These are phyloP conservation scores for Triplophysa yarkandensis DNA, from an alignment of 2,797 vertebrate species.

Conservation along the genomic window DNA sequence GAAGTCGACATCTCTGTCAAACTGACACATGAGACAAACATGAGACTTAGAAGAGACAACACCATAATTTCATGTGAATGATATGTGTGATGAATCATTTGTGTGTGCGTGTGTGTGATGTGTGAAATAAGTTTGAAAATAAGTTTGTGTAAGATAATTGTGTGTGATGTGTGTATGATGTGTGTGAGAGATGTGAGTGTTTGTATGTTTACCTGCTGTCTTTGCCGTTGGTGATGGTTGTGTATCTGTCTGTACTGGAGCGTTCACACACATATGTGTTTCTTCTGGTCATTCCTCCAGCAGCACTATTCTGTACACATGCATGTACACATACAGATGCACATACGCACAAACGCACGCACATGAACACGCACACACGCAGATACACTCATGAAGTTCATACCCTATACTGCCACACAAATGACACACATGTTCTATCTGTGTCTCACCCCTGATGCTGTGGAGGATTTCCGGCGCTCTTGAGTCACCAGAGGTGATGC, in stretches of 20 bases:
- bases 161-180: no score
- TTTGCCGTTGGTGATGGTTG: conserved; percentile 92
- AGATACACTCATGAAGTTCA: neutral
- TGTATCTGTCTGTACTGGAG: conserved; percentile 83
- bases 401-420: neutral
- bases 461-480: conserved; percentile 61
- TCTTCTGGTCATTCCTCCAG: conserved; percentile 87
- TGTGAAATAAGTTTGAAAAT: no score
- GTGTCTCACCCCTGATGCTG: conserved; percentile 67
- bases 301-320: conserved; percentile 52
- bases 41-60: no score
- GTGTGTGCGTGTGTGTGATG: no score
- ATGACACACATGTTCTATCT: neutral
- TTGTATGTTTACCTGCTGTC: conserved; percentile 76
- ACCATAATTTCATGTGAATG: no score
- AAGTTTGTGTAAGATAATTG: no score
- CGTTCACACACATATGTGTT: conserved; percentile 96
- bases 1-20: conserved; percentile 89
- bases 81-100: no score
- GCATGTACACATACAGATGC: no score
- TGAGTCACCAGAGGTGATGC: conserved; percentile 75
- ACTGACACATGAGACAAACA: conserved; percentile 68
- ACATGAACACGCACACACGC: neutral
- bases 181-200: neutral
- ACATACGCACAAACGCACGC: no score